Percentiles rank a stretch among this genome's conserved stretches.
These are phyloP conservation scores for Atrina japonica DNA, from an alignment of 2,888 invertebrate species.

Conservation along the genomic window DNA sequence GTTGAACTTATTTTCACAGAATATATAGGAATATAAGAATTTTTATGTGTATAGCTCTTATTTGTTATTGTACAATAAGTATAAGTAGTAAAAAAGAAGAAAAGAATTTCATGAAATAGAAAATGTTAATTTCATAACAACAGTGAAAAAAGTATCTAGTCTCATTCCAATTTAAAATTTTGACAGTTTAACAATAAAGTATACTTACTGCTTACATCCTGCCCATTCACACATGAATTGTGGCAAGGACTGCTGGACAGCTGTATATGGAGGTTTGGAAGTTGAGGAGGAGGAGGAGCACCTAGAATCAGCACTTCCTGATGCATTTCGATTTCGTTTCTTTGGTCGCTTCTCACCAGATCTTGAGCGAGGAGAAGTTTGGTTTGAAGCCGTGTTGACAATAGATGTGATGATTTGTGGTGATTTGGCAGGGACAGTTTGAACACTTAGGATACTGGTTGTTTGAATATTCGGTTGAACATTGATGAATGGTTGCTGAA, in stretches of 20 bases:
- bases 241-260: slow-evolving; percentile 70
- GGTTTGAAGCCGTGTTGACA: slow-evolving; percentile 14
- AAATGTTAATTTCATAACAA: no score
- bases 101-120: no score
- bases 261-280: slow-evolving; percentile 53
- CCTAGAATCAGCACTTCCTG: slow-evolving; percentile 56
- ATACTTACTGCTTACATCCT: slow-evolving; percentile 87
- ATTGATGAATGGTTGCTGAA: slow-evolving; percentile 32
- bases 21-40: no score
- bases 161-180: no score
- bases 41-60: no score
- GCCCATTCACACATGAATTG: slow-evolving; percentile 93
- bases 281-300: slow-evolving; percentile 46
- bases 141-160: no score
- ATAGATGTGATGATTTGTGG: slow-evolving; percentile 14
- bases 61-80: no score
- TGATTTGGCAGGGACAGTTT: slow-evolving; percentile 21
- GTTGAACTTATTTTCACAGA: no score
- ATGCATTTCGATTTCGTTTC: slow-evolving; percentile 64
- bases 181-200: no score
- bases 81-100: no score
- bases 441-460: slow-evolving; percentile 16
- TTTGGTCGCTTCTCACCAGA: slow-evolving; percentile 45
- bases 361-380: slow-evolving; percentile 22
- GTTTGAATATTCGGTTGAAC: slow-evolving; percentile 25